A percentile compares a stretch with the other conserved stretches of the same genome.
Evolutionary conservation across 2,797 vertebrate species (phyloP).

Genomic region (Xenentodon cancila): DNA sequence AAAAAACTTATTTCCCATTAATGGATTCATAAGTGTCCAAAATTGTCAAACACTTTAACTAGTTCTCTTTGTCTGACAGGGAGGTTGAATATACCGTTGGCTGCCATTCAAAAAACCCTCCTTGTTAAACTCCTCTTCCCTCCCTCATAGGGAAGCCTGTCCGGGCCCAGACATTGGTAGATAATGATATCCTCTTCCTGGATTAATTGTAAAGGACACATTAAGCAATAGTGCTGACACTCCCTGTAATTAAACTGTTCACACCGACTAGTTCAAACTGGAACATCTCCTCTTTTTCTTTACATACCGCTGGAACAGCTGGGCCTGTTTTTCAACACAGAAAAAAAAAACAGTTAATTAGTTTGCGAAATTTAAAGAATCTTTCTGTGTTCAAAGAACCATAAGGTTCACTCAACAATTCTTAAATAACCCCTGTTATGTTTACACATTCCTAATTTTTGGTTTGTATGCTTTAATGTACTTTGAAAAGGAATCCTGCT

Average conservation of each 20-base stretch:
- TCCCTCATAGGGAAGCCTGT: constrained; percentile 57
- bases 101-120: constrained; percentile 44
- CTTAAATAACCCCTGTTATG: too few relatives aligned
- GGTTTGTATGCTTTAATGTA: too few relatives aligned
- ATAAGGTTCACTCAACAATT: too few relatives aligned
- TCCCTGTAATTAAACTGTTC: constrained; percentile 81
- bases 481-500: not conserved
- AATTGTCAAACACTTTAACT: constrained; percentile 32
- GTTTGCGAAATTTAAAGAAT: not conserved
- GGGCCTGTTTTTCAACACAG: constrained; percentile 20
- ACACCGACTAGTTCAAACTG: constrained; percentile 73
- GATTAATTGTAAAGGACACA: constrained; percentile 81
- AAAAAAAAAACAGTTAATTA: not conserved
- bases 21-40: constrained; percentile 40
- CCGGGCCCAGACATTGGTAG: constrained; percentile 69
- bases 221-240: constrained; percentile 79
- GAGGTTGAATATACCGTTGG: constrained; percentile 25
- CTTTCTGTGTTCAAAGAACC: not conserved
- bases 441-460: too few relatives aligned
- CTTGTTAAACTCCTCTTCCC: constrained; percentile 48
- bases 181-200: constrained; percentile 81
- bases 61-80: constrained; percentile 40
- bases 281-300: constrained; percentile 56
- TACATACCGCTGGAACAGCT: constrained; percentile 16
- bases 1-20: constrained; percentile 48